Percentiles rank a stretch among this genome's conserved stretches.
Evolutionary conservation across 1,140 invertebrate genomes (phyloP).

Genomic region (Stegodyphus mimosarum): DNA sequence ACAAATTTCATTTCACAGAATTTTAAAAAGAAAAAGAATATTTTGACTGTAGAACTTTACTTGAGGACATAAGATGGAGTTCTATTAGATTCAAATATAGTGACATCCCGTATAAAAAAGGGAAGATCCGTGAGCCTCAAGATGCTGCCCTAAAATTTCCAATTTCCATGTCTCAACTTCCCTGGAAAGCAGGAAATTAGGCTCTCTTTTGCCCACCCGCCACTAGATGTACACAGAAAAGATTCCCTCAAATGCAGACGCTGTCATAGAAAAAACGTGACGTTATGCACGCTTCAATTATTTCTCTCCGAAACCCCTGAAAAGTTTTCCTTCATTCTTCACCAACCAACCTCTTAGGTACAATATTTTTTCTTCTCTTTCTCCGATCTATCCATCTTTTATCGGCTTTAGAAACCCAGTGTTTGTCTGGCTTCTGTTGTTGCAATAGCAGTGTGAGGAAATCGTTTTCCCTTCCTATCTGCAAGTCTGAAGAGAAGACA

Average conservation of each 20-base stretch:
- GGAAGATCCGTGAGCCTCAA: too few species aligned
- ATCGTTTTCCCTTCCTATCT: constrained; percentile 26
- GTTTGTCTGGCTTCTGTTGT: not conserved
- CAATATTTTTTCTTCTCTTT: constrained; percentile 9
- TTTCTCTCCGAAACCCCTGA: constrained; percentile 24
- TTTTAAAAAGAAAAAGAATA: too few species aligned
- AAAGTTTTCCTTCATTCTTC: constrained; percentile 23
- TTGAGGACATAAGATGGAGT: too few species aligned
- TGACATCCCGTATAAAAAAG: too few species aligned
- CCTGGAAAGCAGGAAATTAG: too few species aligned
- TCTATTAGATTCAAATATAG: too few species aligned
- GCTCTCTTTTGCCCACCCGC: too few species aligned
- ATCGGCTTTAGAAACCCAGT: not conserved
- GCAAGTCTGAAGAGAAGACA: constrained; percentile 34
- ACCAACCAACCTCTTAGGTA: constrained; percentile 6
- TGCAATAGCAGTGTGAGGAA: constrained; percentile 25
- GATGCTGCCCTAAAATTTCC: too few species aligned
- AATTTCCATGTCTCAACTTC: too few species aligned
- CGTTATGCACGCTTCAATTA: constrained; percentile 38
- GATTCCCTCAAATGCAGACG: not conserved
- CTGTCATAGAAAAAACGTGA: constrained; percentile 27
- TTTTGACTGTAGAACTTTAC: too few species aligned
- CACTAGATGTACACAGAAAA: too few species aligned
- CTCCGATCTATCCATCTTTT: not conserved
- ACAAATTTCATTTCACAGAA: too few species aligned